Evolutionary conservation across 1,140 invertebrate genomes (phyloP).

Genomic region (Trichonephila clavipes): DNA sequence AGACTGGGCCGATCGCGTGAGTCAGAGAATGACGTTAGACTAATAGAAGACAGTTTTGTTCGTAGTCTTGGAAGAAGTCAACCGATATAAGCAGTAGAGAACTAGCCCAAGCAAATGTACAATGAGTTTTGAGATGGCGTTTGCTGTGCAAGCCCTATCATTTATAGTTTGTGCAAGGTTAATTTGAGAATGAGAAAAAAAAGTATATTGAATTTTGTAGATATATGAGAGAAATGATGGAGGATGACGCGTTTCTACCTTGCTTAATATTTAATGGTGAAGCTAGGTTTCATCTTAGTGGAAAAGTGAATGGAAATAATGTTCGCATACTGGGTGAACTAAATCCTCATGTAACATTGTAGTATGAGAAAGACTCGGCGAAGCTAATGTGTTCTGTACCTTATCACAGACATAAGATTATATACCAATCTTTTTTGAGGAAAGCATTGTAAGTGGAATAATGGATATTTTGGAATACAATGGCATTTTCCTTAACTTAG

Average conservation of each 20-base stretch:
- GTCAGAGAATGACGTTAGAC: too few relatives aligned
- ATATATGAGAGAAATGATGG: not conserved
- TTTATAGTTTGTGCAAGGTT: not conserved
- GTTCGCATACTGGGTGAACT: not conserved
- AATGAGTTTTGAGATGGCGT: not conserved
- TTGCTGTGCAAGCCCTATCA: not conserved
- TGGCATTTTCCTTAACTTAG: not conserved
- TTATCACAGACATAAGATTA: too few relatives aligned
- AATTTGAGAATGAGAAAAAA: not conserved
- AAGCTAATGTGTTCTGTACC: too few relatives aligned
- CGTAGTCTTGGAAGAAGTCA: too few relatives aligned
- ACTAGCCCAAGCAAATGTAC: not conserved
- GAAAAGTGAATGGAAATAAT: not conserved
- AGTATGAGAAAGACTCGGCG: not conserved
- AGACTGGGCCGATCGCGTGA: too few relatives aligned
- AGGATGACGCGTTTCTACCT: not conserved
- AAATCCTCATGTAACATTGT: not conserved
- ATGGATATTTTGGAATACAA: not conserved
- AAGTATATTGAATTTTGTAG: not conserved
- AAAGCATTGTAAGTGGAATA: too few relatives aligned
- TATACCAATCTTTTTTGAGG: too few relatives aligned
- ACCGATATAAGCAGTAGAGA: not conserved
- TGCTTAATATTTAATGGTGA: not conserved
- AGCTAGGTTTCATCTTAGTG: not conserved
- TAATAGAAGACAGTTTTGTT: too few relatives aligned